These are phyloP conservation scores for Nothura maculosa DNA, from an alignment of 2,797 vertebrate species.

Conservation along the genomic window DNA sequence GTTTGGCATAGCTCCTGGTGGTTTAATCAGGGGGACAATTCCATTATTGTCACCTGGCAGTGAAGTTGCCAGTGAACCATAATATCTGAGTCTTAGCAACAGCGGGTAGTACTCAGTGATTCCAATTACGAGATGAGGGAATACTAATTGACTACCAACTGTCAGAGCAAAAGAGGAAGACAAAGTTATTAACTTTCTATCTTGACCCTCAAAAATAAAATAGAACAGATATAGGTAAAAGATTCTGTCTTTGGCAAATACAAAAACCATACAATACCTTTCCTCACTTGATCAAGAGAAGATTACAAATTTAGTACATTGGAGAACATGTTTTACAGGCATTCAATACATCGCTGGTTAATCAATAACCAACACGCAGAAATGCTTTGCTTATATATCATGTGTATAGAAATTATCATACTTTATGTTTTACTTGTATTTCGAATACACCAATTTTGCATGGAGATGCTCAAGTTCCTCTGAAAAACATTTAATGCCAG, in stretches of 20 bases:
- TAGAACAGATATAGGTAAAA: not conserved
- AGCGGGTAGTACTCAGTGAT: constrained; percentile 49
- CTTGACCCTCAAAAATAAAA: constrained; percentile 49
- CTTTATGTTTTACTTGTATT: not conserved
- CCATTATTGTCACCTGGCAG: constrained; percentile 69
- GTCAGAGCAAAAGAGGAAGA: constrained; percentile 64
- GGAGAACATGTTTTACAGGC: not conserved
- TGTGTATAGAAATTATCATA: not conserved
- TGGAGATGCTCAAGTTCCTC: not conserved
- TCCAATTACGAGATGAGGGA: constrained; percentile 51
- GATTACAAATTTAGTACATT: not conserved
- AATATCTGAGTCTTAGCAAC: constrained; percentile 56
- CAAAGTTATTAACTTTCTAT: constrained; percentile 56
- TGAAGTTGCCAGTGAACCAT: constrained; percentile 50
- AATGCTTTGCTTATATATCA: not conserved
- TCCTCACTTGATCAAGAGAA: constrained; percentile 5
- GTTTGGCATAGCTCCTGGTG: constrained; percentile 51
- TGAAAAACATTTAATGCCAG: not conserved
- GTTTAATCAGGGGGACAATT: constrained; percentile 54
- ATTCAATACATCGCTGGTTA: not conserved
- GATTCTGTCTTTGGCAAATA: not conserved
- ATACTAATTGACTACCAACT: constrained; percentile 69
- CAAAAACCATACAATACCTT: not conserved
- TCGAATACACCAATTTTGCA: not conserved
- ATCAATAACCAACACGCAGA: not conserved